Percentiles rank a stretch among this genome's conserved stretches.
phyloP scores from a whole-genome alignment of 1,140 invertebrate species.

The Anthonomus grandis region DNA sequence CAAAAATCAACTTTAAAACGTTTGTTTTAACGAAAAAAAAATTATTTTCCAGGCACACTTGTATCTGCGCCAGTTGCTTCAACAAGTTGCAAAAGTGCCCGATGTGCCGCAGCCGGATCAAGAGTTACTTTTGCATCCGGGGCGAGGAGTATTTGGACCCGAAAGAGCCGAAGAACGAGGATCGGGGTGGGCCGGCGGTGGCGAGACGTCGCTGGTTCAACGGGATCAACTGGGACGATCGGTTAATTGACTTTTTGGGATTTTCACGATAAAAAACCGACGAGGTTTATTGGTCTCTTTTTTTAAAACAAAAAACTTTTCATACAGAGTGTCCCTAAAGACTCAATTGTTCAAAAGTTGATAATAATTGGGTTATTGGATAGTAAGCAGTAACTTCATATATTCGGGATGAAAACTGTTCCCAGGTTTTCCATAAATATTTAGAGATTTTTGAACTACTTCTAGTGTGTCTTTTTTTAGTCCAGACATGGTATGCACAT shows the following conservation, averaged over 20 bases:
- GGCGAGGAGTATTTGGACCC: conserved; percentile 64
- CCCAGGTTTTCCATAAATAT: too few species aligned
- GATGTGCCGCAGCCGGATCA: conserved; percentile 76
- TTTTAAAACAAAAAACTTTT: too few species aligned
- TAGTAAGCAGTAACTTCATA: too few species aligned
- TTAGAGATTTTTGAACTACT: too few species aligned
- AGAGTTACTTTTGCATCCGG: conserved; percentile 75
- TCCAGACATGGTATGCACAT: too few species aligned
- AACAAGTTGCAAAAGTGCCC: conserved; percentile 73
- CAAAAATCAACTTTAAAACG: neutral
- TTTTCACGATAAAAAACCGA: conserved; percentile 48
- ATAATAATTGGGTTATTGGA: too few species aligned
- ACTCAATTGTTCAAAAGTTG: too few species aligned
- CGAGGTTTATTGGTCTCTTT: too few species aligned
- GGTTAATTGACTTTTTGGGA: conserved; percentile 62
- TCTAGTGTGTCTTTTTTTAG: too few species aligned
- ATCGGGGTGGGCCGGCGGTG: conserved; percentile 32
- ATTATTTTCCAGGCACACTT: conserved; percentile 67
- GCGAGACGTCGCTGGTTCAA: conserved; percentile 40
- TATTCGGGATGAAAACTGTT: too few species aligned
- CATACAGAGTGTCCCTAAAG: too few species aligned
- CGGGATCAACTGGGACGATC: conserved; percentile 61
- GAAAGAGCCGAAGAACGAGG: conserved; percentile 45
- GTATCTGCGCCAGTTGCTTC: conserved; percentile 75
- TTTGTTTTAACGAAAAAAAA: neutral